Base-by-base conservation (phyloP, 2,888 invertebrate genomes). In the Drosophila algonquin region DNA sequence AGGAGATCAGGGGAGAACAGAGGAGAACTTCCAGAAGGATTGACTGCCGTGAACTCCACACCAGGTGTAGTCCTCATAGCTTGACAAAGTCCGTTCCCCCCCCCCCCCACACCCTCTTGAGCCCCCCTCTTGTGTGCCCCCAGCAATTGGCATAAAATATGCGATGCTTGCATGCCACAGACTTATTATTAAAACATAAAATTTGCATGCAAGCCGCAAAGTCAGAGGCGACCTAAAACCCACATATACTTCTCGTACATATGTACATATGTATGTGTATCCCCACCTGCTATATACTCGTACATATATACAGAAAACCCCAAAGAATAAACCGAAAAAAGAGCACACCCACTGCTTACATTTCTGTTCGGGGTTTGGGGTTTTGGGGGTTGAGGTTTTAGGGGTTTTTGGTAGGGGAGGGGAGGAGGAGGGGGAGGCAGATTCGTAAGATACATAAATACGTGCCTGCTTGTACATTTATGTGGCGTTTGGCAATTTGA, bases 141-240 rank as follows among this genome's bases (percentile, higher is more conserved):
- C 55, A 68, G 68, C 87, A 84, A 81, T 81, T 79, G 82, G 85
- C 82, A 87, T 89, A 79, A 89, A 89, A 85, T 87, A 82, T 85
- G 80, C 78, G 86, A 63, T 67, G 77, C 86, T 83, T 83, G 89
- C 88, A 88, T 89, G 87, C 77, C 79, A 75, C 63, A 74, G 79
- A 83, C 78, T 89, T 89, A 88, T 89, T 87, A 89, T 87, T 87
- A 89, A 87, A 87, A 83, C 89, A 87, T 89, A 75, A 86, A 89
- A 87, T 84, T 88, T 86, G 87, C 84, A 84, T 88, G 80, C 88
- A 80, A 68, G 80, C 77, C 87, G 56, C 73, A 87, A 62, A 75
- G 74, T 73, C 69, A 75, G 74, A 46, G 46, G 63, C 76, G 81
- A 69, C 74, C 69, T 57, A 65, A 30, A 30, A 63, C 73, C 77